These are phyloP conservation scores for Capromys pilorides DNA, from an alignment of 2,797 vertebrate genomes.

Conservation along the genomic window DNA sequence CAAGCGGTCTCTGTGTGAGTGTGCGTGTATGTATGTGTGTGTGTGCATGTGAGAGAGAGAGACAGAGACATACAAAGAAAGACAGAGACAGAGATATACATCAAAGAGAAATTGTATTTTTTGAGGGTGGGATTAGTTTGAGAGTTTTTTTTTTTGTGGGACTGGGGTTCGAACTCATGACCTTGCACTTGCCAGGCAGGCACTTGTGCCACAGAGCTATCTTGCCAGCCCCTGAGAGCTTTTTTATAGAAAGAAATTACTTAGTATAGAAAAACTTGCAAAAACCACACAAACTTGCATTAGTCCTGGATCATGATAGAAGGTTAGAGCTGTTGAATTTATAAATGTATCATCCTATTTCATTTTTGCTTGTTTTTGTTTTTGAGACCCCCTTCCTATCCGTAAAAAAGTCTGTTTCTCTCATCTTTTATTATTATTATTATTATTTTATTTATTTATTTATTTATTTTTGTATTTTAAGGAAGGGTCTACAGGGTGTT, in stretches of 20 bases:
- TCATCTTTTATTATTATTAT: background rate
- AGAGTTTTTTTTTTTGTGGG: slow-evolving; percentile 49
- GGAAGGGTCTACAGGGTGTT: too few relatives aligned
- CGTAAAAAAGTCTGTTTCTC: background rate
- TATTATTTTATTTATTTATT: too few relatives aligned
- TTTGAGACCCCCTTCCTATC: background rate
- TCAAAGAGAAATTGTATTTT: slow-evolving; percentile 2
- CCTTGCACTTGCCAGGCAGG: too few relatives aligned
- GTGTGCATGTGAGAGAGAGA: background rate
- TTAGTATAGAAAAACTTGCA: slow-evolving; percentile 51
- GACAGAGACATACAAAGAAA: too few relatives aligned
- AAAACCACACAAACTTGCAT: slow-evolving; percentile 17
- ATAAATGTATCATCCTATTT: slow-evolving; percentile 49
- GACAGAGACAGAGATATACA: too few relatives aligned
- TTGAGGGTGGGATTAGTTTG: slow-evolving; percentile 24
- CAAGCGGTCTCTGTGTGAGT: slow-evolving; percentile 91
- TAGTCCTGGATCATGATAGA: slow-evolving; percentile 66
- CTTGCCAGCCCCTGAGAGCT: too few relatives aligned
- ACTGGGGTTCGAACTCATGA: too few relatives aligned
- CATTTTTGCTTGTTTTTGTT: background rate
- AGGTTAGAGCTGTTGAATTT: slow-evolving; percentile 67
- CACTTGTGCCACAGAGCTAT: too few relatives aligned
- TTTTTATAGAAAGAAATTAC: slow-evolving; percentile 47
- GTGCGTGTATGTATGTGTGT: background rate
- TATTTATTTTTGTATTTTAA: too few relatives aligned